Evolutionary conservation across 1,140 invertebrate species (phyloP).

Genomic region (Wasmannia auropunctata): DNA sequence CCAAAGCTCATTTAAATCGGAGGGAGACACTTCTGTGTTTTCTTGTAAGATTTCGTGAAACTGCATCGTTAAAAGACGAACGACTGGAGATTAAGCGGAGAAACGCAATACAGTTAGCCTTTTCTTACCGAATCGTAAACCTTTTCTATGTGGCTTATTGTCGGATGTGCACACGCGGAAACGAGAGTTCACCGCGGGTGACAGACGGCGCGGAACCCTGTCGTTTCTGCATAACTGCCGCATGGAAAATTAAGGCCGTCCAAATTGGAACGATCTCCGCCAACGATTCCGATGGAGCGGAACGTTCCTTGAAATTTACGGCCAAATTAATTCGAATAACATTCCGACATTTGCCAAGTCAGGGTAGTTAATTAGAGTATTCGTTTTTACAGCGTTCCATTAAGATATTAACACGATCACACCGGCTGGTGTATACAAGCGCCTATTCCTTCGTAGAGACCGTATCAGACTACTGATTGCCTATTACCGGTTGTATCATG

Average conservation of each 20-base stretch:
- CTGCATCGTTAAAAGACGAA: constrained; percentile 11
- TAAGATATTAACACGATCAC: constrained; percentile 5
- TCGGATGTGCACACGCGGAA: constrained; percentile 11
- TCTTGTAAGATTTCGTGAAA: background rate
- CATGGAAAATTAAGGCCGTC: constrained; percentile 45
- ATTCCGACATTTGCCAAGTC: constrained; percentile 29
- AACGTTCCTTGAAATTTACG: constrained; percentile 14
- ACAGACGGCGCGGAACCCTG: background rate
- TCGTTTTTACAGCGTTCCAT: constrained; percentile 18
- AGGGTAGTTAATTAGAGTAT: background rate
- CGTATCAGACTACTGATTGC: no score
- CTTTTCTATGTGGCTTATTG: background rate
- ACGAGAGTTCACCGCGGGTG: background rate
- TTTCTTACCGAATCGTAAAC: constrained; percentile 16
- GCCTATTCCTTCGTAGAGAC: background rate
- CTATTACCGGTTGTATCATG: no score
- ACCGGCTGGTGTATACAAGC: background rate
- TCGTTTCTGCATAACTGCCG: constrained; percentile 32
- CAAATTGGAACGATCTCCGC: constrained; percentile 34
- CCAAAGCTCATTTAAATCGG: no score
- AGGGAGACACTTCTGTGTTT: no score
- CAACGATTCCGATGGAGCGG: background rate
- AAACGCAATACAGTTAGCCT: background rate
- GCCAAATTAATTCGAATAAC: constrained; percentile 30
- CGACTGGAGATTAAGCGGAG: background rate